Evolutionary conservation across 2,797 vertebrate species (phyloP), one percentile per base, ranked within the genome.

Genomic region (Luscinia megarhynchos): DNA sequence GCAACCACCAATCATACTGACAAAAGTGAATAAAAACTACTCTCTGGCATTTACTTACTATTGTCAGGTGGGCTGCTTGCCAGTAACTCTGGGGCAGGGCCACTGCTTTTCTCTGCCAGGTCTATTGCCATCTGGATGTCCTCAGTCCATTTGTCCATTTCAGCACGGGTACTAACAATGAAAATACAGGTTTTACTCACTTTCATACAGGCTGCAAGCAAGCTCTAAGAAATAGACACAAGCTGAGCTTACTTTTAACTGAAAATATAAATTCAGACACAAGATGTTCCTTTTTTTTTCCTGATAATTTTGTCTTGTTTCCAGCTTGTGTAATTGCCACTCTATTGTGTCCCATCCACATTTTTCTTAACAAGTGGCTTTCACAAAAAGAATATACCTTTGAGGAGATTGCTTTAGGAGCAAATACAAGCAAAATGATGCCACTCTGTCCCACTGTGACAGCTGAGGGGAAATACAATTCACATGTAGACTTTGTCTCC

Each of bases 141-240:
- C 83, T 99, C 99, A 61, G 98, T 98, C 99, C 99, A 99, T 94
- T 99, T 99, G 90, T 99, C 98, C 99, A 99, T 99, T 97, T 99
- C 99, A 12, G 97, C 89, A 0, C 95, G 96, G 53, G 98, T 99
- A 96, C 99, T 99, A 96, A 6, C 23, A 96, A 82, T 1, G 73
- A 81, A 95, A 90, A 83, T 20, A 15, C 30, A 45, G 2, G 15
- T 80, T 63, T 97, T 92, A 77, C 13, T 84, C 32, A 36, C 51
- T 83, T 80, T 45, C 57, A 27, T 30, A 32, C 5, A 67, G 23
- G 29, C 57, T 68, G 34, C 73, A 83, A 87, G 59, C 18, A 84
- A 85, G 55, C 15, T 50, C 41, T 69, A 63, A 73, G 24, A 73
- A 82, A 15, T 0, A 75, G 21, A 30, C 51, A 64, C 14, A 38